These are phyloP conservation scores for Coluber constrictor DNA, from an alignment of 2,797 vertebrate species.

Conservation along the genomic window DNA sequence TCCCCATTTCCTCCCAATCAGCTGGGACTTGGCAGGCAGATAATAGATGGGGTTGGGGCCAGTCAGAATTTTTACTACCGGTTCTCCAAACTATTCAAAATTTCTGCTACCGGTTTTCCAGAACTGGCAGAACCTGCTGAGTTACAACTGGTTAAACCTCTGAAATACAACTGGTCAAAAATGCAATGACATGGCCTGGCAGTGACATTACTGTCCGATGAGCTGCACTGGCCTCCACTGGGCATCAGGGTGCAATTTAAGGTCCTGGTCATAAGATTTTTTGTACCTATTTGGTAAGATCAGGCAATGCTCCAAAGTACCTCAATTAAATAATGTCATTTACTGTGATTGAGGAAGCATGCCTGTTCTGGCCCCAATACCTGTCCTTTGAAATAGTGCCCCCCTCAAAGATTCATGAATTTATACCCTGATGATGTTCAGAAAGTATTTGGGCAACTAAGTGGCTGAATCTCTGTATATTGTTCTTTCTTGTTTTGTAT, in stretches of 20 bases:
- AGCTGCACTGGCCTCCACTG: background rate
- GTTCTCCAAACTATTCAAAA: too few species aligned
- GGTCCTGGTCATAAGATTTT: background rate
- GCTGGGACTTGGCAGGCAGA: too few species aligned
- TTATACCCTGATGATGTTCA: background rate
- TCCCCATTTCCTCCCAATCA: too few species aligned
- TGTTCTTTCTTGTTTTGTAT: background rate
- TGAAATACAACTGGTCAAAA: background rate
- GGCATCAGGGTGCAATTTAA: background rate
- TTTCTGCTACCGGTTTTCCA: too few species aligned
- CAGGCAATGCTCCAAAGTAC: background rate
- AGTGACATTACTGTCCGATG: background rate
- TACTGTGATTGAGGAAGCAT: background rate
- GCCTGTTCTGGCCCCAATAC: background rate
- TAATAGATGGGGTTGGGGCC: too few species aligned
- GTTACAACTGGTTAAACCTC: too few species aligned
- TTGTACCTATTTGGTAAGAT: background rate
- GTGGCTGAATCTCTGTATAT: background rate
- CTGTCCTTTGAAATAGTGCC: background rate
- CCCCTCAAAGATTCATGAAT: background rate
- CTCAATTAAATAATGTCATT: background rate
- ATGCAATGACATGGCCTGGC: background rate
- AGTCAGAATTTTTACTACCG: too few species aligned
- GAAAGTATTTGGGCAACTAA: background rate
- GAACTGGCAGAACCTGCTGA: too few species aligned